These are phyloP conservation scores for Belonocnema kinseyi DNA, from an alignment of 1,140 invertebrate species.

Conservation along the genomic window DNA sequence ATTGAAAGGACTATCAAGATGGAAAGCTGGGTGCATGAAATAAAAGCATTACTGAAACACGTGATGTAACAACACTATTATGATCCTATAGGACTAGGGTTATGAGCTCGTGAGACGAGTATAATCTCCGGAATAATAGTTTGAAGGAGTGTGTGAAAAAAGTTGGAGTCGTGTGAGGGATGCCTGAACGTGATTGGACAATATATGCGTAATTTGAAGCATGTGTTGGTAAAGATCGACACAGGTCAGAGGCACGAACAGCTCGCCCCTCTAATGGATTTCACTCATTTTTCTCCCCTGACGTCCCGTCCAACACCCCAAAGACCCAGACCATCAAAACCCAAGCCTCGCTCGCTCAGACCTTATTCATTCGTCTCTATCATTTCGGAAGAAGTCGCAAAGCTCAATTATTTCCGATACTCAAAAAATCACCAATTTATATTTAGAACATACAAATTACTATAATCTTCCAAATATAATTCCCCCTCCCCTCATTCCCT, in stretches of 20 bases:
- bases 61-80: slow-evolving; percentile 24
- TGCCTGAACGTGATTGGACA: slow-evolving; percentile 37
- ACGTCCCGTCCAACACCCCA: slow-evolving; percentile 49
- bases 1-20: neutral
- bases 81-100: neutral
- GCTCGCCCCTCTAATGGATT: slow-evolving; percentile 74
- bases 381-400: neutral
- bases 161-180: slow-evolving; percentile 9
- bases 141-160: slow-evolving; percentile 11
- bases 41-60: slow-evolving; percentile 14
- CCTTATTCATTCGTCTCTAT: neutral
- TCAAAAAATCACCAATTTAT: no score
- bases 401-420: neutral
- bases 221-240: slow-evolving; percentile 42
- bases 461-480: no score
- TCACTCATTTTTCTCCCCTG: slow-evolving; percentile 75
- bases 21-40: neutral
- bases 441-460: no score
- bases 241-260: slow-evolving; percentile 47
- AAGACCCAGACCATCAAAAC: slow-evolving; percentile 54
- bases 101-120: neutral
- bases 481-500: no score
- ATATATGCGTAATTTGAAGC: slow-evolving; percentile 36
- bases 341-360: slow-evolving; percentile 32
- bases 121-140: slow-evolving; percentile 3